phyloP scores from a whole-genome alignment of 2,113 vertebrate species.

The Proteles cristata region DNA sequence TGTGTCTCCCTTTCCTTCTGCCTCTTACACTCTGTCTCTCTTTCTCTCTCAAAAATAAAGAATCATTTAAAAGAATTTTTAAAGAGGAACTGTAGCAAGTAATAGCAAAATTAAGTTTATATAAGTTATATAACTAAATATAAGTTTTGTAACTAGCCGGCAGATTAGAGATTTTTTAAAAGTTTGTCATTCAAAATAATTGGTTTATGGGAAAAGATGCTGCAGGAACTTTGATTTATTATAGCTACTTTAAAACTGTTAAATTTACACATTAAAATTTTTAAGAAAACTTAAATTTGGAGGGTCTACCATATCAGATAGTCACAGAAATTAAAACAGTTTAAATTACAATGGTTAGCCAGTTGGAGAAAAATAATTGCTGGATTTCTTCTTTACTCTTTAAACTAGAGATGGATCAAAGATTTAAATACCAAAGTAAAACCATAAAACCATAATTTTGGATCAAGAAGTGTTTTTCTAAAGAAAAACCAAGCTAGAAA shows the following conservation, averaged over 20 bases:
- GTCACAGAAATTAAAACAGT: background rate
- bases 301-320: background rate
- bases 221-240: background rate
- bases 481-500: background rate
- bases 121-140: background rate
- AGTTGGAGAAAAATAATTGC: background rate
- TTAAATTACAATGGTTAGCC: background rate
- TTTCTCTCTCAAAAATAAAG: too few species aligned
- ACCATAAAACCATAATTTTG: conserved; percentile 10
- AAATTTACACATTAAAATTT: background rate
- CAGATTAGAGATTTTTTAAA: background rate
- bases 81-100: background rate
- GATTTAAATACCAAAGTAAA: background rate
- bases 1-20: too few species aligned
- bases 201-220: background rate
- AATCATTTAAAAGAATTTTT: background rate
- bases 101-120: background rate
- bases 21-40: too few species aligned
- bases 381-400: background rate
- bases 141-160: background rate
- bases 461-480: background rate
- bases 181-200: background rate
- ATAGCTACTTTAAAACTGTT: background rate
- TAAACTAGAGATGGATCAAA: background rate
- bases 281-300: background rate